Percentiles rank a stretch among this genome's conserved stretches.
Conservation (phyloP, 2,113 vertebrate genomes). For the Spheniscus mendiculus region DNA sequence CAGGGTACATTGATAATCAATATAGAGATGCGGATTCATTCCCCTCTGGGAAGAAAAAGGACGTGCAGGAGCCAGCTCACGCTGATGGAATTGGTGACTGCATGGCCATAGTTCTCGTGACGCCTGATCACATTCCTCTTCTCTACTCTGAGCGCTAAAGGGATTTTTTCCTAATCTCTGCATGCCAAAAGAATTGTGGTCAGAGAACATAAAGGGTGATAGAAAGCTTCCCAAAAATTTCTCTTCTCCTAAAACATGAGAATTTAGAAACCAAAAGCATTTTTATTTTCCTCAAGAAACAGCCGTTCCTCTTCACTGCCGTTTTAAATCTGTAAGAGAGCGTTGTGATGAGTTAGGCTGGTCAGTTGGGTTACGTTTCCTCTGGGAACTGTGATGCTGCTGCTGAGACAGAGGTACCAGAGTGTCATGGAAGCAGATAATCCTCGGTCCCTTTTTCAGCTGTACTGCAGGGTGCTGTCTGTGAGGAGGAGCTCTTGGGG, state of each 20-base stretch:
- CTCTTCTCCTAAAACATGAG: neutral
- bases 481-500: too few species aligned
- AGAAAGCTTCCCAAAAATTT: neutral
- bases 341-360: neutral
- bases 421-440: neutral
- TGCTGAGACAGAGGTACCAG: neutral
- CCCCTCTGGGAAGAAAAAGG: neutral
- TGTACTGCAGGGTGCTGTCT: neutral
- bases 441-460: neutral
- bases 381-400: neutral
- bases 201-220: neutral
- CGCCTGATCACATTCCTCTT: neutral
- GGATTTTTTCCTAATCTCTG: neutral
- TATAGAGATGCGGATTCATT: neutral
- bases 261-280: neutral
- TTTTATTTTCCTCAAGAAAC: neutral
- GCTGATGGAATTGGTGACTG: neutral
- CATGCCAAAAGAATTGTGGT: neutral
- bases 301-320: neutral
- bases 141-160: neutral
- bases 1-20: neutral
- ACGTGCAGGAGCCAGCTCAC: neutral
- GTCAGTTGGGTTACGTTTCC: neutral
- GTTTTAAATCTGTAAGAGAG: neutral
- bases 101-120: neutral